Percentiles rank a stretch among this genome's conserved stretches.
Conservation (phyloP, 2,888 invertebrate genomes). For the Sinelater perroti region DNA sequence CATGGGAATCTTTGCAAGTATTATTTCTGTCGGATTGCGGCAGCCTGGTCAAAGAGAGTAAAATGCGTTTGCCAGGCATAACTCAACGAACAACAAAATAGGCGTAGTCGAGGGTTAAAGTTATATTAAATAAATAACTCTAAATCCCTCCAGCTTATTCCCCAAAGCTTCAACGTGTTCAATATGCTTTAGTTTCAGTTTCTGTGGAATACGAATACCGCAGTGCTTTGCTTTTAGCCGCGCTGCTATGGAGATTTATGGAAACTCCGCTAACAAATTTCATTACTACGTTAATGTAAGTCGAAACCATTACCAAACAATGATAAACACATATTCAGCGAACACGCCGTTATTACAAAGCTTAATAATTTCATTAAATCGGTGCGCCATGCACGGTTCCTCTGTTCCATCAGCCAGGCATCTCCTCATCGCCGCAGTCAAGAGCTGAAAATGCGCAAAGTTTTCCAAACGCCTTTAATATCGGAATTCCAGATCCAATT, state of each 20-base stretch:
- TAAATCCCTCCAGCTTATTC: conserved; percentile 7
- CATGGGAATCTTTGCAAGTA: no score
- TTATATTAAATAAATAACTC: conserved; percentile 16
- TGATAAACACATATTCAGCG: background rate
- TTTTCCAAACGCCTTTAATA: conserved; percentile 17
- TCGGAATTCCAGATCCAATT: conserved; percentile 25
- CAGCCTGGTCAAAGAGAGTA: background rate
- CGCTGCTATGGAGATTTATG: conserved; percentile 17
- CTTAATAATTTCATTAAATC: background rate
- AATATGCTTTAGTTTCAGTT: conserved; percentile 17
- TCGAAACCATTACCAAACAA: conserved; percentile 8
- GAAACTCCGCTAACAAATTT: conserved; percentile 13
- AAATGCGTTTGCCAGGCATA: background rate
- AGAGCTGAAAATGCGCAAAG: no score
- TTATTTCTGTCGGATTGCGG: no score
- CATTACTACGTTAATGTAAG: conserved; percentile 14
- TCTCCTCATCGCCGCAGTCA: no score
- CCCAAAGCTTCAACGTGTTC: conserved; percentile 19
- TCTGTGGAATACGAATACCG: conserved; percentile 21
- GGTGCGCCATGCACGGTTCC: background rate
- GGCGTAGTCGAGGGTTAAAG: conserved; percentile 28
- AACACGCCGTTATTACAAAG: background rate
- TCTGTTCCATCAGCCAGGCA: no score
- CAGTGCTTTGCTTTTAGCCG: conserved; percentile 17
- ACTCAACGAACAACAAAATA: background rate